phyloP scores from a whole-genome alignment of 2,113 vertebrate species.

The Amia ocellicauda region DNA sequence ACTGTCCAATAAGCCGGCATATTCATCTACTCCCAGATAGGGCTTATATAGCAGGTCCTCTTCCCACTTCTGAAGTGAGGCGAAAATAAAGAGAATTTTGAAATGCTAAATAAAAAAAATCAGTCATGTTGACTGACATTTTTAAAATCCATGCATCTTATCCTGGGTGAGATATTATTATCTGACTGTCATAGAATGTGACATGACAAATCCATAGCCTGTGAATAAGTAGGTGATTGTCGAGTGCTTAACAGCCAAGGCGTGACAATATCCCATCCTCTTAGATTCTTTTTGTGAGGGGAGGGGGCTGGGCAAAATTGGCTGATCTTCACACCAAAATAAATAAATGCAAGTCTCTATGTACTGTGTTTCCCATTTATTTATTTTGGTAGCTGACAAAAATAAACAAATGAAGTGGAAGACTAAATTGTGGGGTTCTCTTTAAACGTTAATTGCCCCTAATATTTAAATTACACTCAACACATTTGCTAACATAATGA shows the following conservation, averaged over 20 bases:
- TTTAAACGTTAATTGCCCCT: slow-evolving; percentile 37
- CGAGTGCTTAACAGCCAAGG: slow-evolving; percentile 71
- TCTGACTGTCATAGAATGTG: slow-evolving; percentile 87
- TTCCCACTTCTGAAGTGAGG: slow-evolving; percentile 67
- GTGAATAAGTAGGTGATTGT: slow-evolving; percentile 67
- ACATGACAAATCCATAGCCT: slow-evolving; percentile 78
- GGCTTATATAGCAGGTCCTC: slow-evolving; percentile 74
- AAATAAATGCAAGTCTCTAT: slow-evolving; percentile 48
- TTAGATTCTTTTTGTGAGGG: slow-evolving; percentile 56
- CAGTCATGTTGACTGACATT: slow-evolving; percentile 92
- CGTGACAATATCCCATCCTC: slow-evolving; percentile 62
- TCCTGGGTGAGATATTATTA: slow-evolving; percentile 84
- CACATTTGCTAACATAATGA: slow-evolving; percentile 38
- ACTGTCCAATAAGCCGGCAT: slow-evolving; percentile 92
- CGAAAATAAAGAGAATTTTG: slow-evolving; percentile 78
- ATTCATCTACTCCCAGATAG: slow-evolving; percentile 82
- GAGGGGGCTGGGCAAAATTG: slow-evolving; percentile 27
- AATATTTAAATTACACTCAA: slow-evolving; percentile 41
- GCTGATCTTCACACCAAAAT: slow-evolving; percentile 50
- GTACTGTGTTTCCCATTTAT: slow-evolving; percentile 42
- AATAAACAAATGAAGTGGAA: slow-evolving; percentile 37
- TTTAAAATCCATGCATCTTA: slow-evolving; percentile 90
- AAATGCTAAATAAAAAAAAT: slow-evolving; percentile 84
- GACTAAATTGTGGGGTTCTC: slow-evolving; percentile 17
- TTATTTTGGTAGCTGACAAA: slow-evolving; percentile 44